Evolutionary conservation across 2,113 vertebrate genomes (phyloP).

Genomic region (Pelecanoides urinatrix): DNA sequence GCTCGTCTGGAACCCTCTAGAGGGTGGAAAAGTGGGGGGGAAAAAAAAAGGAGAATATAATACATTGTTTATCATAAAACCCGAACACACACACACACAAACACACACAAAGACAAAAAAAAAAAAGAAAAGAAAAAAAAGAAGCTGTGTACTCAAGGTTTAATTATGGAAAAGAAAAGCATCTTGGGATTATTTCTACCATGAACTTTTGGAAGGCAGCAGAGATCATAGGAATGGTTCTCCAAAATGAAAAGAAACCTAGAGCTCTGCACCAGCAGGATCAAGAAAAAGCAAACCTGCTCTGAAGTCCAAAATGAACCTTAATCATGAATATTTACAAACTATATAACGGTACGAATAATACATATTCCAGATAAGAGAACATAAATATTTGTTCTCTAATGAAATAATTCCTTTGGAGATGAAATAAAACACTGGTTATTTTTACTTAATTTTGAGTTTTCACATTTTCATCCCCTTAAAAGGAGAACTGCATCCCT

Average conservation of each 20-base stretch:
- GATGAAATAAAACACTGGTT: neutral
- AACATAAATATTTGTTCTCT: constrained; percentile 34
- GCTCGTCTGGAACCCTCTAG: neutral
- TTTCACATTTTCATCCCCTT: neutral
- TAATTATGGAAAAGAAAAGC: neutral
- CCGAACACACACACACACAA: neutral
- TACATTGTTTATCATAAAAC: neutral
- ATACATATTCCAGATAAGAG: constrained; percentile 10
- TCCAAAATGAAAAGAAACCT: neutral
- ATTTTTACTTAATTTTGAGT: neutral
- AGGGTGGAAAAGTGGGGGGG: fast-evolving
- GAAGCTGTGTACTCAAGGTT: neutral
- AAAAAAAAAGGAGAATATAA: neutral
- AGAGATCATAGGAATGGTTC: neutral
- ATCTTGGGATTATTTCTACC: neutral
- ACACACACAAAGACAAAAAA: neutral
- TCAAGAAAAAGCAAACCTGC: neutral
- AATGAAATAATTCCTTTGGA: neutral
- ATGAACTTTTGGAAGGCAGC: neutral
- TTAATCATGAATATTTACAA: neutral
- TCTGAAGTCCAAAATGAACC: neutral
- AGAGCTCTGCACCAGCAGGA: neutral
- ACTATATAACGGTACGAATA: neutral
- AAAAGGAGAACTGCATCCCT: neutral
- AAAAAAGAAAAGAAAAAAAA: no score